Conservation (phyloP, 2,113 vertebrate species). For the Lycaon pictus region DNA sequence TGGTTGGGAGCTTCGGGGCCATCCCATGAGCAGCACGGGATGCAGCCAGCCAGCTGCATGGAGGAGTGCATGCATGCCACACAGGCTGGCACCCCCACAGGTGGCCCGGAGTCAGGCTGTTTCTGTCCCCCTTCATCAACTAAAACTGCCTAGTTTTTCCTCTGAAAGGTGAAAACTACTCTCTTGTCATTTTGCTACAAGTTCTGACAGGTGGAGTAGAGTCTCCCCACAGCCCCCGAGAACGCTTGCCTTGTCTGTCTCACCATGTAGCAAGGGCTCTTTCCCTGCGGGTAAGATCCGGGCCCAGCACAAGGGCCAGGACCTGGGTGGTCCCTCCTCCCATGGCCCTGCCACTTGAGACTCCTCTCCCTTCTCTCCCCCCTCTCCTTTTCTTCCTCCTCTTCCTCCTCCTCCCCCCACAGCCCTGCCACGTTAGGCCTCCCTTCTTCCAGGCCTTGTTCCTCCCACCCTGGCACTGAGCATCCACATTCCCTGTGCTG, state of each 20-base stretch:
- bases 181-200: no score
- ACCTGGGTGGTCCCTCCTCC: background rate
- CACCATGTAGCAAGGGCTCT: no score
- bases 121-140: background rate
- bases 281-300: background rate
- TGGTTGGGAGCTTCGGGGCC: no score
- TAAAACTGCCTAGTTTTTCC: background rate
- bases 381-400: no score
- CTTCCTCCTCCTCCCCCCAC: background rate
- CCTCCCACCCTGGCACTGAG: fast-evolving
- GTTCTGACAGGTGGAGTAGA: background rate
- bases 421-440: background rate
- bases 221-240: no score
- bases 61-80: no score
- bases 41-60: no score
- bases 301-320: background rate
- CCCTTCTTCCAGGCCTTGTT: no score
- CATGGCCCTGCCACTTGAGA: background rate
- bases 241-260: no score
- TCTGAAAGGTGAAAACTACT: background rate
- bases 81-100: background rate
- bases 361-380: no score
- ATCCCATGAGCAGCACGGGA: no score
- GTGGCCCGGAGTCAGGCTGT: background rate
- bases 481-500: fast-evolving